Base-by-base conservation (phyloP, 1,140 invertebrate genomes). In the Zaprionus camerounensis region DNA sequence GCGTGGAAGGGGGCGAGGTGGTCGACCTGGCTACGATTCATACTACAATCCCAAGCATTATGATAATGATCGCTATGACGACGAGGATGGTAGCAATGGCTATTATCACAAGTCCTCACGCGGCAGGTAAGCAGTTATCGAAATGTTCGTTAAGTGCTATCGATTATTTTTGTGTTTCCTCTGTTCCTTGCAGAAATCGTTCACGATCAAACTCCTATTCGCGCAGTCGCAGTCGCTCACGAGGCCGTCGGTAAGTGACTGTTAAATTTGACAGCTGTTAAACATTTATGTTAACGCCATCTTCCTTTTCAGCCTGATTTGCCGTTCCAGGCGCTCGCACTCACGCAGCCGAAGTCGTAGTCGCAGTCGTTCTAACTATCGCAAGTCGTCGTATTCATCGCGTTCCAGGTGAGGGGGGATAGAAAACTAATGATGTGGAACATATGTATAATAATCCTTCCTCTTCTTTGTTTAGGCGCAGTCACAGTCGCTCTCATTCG, bases 151-250 rank as follows among this genome's bases (percentile, higher is more conserved):
- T 24, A 0, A n/a, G 44, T 4, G 6, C 2, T 5, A 20, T 34
- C 24, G 28, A 58, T 36, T 20, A 58, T 26, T 28, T 53, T 4
- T 20, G 13, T n/a, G 1, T 13, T 28, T 28, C 15, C 13, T 26
- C 26, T 31, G 1, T 56, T 6, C 7, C 3, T 20, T 78, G 84
- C 91, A 62, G 94, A 92, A 71, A 81, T 93, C 44, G 94, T 83
- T 72, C 82, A 76, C 92, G 34, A 78, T 92, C 91, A 3, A 76
- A 67, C 20, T 90, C 90, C 1, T 82, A 92, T 59, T 92, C 91
- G 0, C 78, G 91, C 7, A 93, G 93, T 75, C 94, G 93, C 2
- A 94, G 93, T 22, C 92, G 92, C 15, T 93, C 93, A 6, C 82
- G 93, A 7, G 93, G 93, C 34, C 90, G 77, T 7, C 77, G 84